Percentiles rank a stretch among this genome's conserved stretches.
These are phyloP conservation scores for Pteronotus mesoamericanus DNA, from an alignment of 2,797 vertebrate species.

Conservation along the genomic window DNA sequence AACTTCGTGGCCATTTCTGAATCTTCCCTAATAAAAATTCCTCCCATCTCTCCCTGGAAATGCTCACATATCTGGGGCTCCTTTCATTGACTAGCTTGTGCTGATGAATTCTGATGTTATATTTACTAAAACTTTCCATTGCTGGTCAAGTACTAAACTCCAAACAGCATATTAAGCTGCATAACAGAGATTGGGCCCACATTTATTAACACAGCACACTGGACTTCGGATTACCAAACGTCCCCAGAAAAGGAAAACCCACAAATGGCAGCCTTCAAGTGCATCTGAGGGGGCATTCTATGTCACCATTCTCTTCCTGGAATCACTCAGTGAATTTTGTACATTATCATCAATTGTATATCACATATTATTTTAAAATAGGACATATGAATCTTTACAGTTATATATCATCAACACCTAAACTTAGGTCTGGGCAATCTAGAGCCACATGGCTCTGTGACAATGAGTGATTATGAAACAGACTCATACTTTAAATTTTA, in stretches of 20 bases:
- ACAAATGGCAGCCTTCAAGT: not conserved
- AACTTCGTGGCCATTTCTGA: not conserved
- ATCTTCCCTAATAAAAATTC: not conserved
- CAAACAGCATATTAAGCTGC: not conserved
- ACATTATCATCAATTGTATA: not conserved
- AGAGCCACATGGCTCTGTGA: not conserved
- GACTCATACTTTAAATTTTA: slow-evolving; percentile 37
- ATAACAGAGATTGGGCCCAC: not conserved
- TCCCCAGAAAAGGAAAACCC: not conserved
- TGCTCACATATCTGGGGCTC: not conserved
- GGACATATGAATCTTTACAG: slow-evolving; percentile 14
- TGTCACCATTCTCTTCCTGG: not conserved
- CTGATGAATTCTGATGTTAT: not conserved
- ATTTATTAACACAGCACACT: not conserved
- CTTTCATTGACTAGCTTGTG: not conserved
- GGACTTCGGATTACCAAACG: not conserved
- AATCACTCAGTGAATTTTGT: not conserved
- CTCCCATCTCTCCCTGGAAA: not conserved
- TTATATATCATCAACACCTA: not conserved
- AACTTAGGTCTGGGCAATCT: not conserved
- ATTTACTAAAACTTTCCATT: not conserved
- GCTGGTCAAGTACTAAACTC: not conserved
- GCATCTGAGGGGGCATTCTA: not conserved
- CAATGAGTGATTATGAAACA: slow-evolving; percentile 44
- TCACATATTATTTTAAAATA: slow-evolving; percentile 23